A percentile compares a stretch with the other conserved stretches of the same genome.
Conservation (phyloP, 2,797 vertebrate genomes). For the Tenualosa ilisha region DNA sequence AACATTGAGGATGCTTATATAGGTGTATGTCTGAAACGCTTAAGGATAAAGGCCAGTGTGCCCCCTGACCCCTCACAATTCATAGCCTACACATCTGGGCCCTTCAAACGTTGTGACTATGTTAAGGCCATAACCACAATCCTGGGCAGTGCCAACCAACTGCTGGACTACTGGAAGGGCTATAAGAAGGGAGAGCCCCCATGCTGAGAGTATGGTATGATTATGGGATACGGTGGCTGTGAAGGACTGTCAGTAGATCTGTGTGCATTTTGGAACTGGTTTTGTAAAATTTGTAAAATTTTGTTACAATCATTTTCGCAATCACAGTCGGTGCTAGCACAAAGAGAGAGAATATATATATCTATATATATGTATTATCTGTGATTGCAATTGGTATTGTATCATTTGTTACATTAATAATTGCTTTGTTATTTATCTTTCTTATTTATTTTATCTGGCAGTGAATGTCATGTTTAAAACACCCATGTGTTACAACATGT, state of each 20-base stretch:
- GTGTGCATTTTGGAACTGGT: background rate
- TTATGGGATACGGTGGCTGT: background rate
- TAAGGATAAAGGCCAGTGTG: slow-evolving; percentile 39
- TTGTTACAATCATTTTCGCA: too few relatives aligned
- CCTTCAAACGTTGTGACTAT: slow-evolving; percentile 65
- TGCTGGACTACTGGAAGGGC: slow-evolving; percentile 68
- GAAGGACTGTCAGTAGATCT: background rate
- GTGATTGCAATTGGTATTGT: background rate
- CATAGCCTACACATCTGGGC: fast-evolving
- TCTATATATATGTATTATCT: too few relatives aligned
- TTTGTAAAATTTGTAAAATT: too few relatives aligned
- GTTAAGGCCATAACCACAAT: slow-evolving; percentile 69
- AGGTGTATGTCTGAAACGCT: slow-evolving; percentile 70
- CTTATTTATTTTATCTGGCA: background rate
- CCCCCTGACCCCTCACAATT: slow-evolving; percentile 61
- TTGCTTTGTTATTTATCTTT: background rate
- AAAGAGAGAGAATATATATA: too few relatives aligned
- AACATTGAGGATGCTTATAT: slow-evolving; percentile 80
- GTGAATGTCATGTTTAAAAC: background rate
- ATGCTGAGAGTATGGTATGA: background rate
- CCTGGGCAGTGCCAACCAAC: slow-evolving; percentile 50
- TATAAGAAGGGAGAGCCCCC: slow-evolving; percentile 50
- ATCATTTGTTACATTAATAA: background rate
- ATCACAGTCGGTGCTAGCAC: too few relatives aligned
- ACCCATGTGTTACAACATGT: background rate